Evolutionary conservation across 2,888 invertebrate species (phyloP), one percentile per base, ranked within the genome.

Genomic region (Standfussiana lucernea): DNA sequence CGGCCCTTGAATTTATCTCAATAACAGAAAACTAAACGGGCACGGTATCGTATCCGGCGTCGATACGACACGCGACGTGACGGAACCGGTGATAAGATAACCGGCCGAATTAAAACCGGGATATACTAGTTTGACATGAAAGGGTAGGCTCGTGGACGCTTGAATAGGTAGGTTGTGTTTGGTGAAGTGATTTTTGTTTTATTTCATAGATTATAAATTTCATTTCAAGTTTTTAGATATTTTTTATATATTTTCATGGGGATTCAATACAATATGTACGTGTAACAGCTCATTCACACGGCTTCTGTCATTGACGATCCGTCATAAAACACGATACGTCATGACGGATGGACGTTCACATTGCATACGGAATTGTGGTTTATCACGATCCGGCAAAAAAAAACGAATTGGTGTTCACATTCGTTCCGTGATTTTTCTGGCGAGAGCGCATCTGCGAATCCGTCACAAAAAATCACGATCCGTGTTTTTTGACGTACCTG

Each of bases 21-120:
- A 86, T 86, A 86, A 83, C 76, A 79, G 79, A 78, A 86, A 88
- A 86, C 80, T 85, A 85, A 86, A 84, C 85, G 78, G 65, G 62
- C 56, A 70, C 64, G 80, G 68, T 77, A 79, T 81, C 79, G 53
- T 74, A 69, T 84, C 84, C 83, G 78, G 70, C 64, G 75, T 79
- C 74, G 77, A 88, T 80, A 82, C 85, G 82, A 85, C 88, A 88
- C 87, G 87, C 88, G 73, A 88, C 67, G 80, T 87, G 84, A 81
- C 87, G 80, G 84, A 88, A 88, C 82, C 70, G 50, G 61, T 72
- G 88, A 88, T 88, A 87, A 87, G 87, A 88, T 86, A 88, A 88
- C 77, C 66, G 61, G 37, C 42, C 32, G 80, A 79, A 88, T 88
- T 86, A 85, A 85, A 86, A 82, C 80, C 61, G 72, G 79, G 75